A percentile compares a stretch with the other conserved stretches of the same genome.
phyloP scores from a whole-genome alignment of 1,140 invertebrate species.

The Drosophila subobscura region DNA sequence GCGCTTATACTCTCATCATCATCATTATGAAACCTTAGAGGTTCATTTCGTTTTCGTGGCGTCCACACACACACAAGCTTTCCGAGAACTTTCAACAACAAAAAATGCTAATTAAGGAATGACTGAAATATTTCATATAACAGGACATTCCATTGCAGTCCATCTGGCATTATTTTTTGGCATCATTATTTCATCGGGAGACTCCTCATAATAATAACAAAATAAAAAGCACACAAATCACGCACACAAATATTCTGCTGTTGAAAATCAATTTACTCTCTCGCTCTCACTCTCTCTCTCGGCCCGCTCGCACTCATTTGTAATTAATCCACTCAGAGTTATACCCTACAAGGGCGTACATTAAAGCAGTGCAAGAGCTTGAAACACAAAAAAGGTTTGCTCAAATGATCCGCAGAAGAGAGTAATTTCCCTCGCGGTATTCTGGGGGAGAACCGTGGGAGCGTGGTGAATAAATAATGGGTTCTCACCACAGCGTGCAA shows the following conservation, averaged over 20 bases:
- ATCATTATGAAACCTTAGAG: constrained; percentile 39
- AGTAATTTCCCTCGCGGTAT: too few species aligned
- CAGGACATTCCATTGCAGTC: not conserved
- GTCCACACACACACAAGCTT: not conserved
- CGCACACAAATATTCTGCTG: not conserved
- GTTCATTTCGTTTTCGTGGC: constrained; percentile 28
- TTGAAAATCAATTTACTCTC: not conserved
- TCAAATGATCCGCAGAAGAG: too few species aligned
- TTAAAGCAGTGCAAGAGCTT: too few species aligned
- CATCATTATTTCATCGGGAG: not conserved
- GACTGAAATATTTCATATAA: not conserved
- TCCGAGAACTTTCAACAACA: not conserved
- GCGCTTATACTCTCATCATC: too few species aligned
- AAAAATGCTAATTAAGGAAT: not conserved
- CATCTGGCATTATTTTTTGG: not conserved
- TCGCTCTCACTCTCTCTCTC: not conserved
- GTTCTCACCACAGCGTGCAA: too few species aligned
- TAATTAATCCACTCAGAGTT: constrained; percentile 26
- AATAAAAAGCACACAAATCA: constrained; percentile 1
- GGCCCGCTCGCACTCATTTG: constrained; percentile 1
- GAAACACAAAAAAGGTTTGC: not conserved
- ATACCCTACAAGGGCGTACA: not conserved
- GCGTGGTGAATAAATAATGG: too few species aligned
- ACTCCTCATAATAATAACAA: not conserved
- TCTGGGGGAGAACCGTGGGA: too few species aligned